These are phyloP conservation scores for Alexandromys oeconomus DNA, from an alignment of 2,797 vertebrate species.

Conservation along the genomic window DNA sequence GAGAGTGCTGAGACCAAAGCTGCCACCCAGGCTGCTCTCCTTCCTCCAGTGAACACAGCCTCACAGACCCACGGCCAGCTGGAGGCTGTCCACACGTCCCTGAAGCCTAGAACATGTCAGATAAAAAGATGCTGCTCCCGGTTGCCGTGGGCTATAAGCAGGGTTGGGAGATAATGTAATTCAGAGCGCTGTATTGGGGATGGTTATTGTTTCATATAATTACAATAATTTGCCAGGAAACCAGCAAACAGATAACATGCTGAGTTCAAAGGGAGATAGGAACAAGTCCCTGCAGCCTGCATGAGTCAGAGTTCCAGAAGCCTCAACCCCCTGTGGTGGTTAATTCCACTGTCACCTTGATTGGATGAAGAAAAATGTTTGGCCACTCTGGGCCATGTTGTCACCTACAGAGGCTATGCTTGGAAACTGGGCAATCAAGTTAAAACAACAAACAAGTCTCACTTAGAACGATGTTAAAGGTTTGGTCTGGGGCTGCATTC, in stretches of 20 bases:
- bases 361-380: not conserved
- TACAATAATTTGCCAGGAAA: slow-evolving; percentile 33
- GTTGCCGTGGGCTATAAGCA: not conserved
- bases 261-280: not conserved
- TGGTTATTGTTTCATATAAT: slow-evolving; percentile 32
- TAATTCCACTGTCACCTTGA: slow-evolving; percentile 11
- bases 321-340: not conserved
- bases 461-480: not conserved
- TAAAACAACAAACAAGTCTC: not conserved
- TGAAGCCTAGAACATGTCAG: slow-evolving; percentile 21
- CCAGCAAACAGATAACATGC: slow-evolving; percentile 16
- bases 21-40: not conserved
- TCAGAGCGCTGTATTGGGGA: not conserved
- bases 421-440: not conserved
- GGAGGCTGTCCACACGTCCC: not conserved
- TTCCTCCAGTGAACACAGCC: not conserved
- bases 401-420: not conserved
- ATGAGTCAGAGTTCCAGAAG: not conserved
- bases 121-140: not conserved
- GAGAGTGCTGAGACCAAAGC: not conserved
- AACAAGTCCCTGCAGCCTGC: not conserved
- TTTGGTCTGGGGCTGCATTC: not conserved
- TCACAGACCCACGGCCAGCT: not conserved
- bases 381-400: not conserved
- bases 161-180: slow-evolving; percentile 43